Base-by-base conservation (phyloP, 1,140 invertebrate genomes). In the Panagrolaimus sp. region DNA sequence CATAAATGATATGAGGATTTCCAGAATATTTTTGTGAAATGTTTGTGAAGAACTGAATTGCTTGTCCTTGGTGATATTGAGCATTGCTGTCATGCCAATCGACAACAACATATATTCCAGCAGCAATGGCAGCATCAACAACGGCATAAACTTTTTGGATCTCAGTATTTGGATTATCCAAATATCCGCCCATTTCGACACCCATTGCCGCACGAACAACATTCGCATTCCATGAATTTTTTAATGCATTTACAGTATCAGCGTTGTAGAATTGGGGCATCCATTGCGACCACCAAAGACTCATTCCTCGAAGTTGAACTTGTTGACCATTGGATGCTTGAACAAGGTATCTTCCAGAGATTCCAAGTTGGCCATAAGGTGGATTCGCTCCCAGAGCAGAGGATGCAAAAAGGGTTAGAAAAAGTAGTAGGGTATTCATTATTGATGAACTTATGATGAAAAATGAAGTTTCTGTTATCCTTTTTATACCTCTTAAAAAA, bases 81-180 rank as follows among this genome's bases (percentile, higher is more conserved):
- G 69, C 69, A 47, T 68, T 66, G n/a, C 45, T 43, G 8, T 63
- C 63, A 62, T 70, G 69, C 63, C 63, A 70, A 52, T 70, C 69
- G 12, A 70, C 66, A 24, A 70, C 43, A 15, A 70, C 69, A 62
- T 70, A 70, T 43, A 70, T 70, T 14, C 67, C 67, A 10, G 68
- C 26, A 44, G 15, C 63, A n/a, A 70, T 24, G 12, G 69, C 69
- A 5, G 43, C 69, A 9, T 70, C 45, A 43, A 70, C 47, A 3
- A 70, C 26, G 1, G 17, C 38, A 4, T 70, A 38, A 47, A 70
- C 45, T 28, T 70, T 70, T 1, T n/a, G 43, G 9, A 46, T 38
- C 38, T 70, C 69, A 7, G 7, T n/a, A 45, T 1, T 28, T 26
- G 69, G 69, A 55, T 70, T 65, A 9, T 7, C 17, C 6, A 70